Evolutionary conservation across 2,888 invertebrate species (phyloP), one percentile per base, ranked within the genome.

Genomic region (Yponomeuta evonymella): DNA sequence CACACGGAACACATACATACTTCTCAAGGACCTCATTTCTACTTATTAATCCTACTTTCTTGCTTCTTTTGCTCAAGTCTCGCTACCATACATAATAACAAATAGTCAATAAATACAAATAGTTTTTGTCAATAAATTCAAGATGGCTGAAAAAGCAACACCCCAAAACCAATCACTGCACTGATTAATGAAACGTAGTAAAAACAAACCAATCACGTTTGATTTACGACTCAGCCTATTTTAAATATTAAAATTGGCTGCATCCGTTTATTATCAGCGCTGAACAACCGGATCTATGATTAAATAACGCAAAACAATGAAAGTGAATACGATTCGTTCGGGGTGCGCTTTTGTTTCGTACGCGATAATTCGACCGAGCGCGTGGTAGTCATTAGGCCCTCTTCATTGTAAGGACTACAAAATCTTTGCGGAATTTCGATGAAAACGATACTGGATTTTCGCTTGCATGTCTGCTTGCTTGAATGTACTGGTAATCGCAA

Each of bases 181-280:
- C 51, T 58, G 15, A 58, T 58, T 58, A 58, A 58, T 15, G 51
- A 15, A 15, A 58, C 51, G 5, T 58, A 83, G 30, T 29, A 79
- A 81, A 81, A 80, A 81, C 79, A 83, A 79, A 74, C 75, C 75
- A 74, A 77, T 79, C 77, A 77, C 51, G 3, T 58, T 77, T 76
- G 85, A 89, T 89, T 87, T 89, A 89, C 84, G 78, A 76, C 80
- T 82, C 81, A 0, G 10, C 11, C 80, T 85, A 81, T 80, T 79
- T 80, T 79, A 76, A 75, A 79, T 80, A 84, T 87, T 84, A 85
- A 85, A 84, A 78, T 79, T 78, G 78, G 48, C 77, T 78, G 79
- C 80, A 79, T 81, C 80, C 82, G 81, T 83, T 84, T 80, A 79
- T 79, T 78, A 80, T 81, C 79, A 78, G 81, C 79, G 81, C 15